phyloP scores from a whole-genome alignment of 2,888 invertebrate genomes.

The Leptinotarsa peninsularis region DNA sequence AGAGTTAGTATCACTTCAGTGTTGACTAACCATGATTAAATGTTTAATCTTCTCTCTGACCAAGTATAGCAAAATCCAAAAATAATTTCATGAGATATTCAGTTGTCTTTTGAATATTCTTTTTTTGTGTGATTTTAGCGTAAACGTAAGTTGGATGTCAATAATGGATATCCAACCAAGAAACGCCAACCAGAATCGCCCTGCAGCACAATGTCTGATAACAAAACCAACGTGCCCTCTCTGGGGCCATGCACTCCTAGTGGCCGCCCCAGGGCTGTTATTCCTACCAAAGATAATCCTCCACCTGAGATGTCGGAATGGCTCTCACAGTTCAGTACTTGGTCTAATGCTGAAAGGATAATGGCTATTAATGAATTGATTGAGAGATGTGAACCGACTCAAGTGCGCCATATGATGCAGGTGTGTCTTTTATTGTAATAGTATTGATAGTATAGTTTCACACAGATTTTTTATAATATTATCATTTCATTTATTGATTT shows the following conservation, averaged over 20 bases:
- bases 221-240: slow-evolving; percentile 28
- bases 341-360: slow-evolving; percentile 90
- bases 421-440: slow-evolving; percentile 25
- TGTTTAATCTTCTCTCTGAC: slow-evolving; percentile 67
- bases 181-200: slow-evolving; percentile 57
- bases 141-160: slow-evolving; percentile 67
- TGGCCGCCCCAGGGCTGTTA: slow-evolving; percentile 66
- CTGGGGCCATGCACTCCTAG: slow-evolving; percentile 40
- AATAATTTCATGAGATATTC: neutral
- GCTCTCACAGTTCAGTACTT: slow-evolving; percentile 81
- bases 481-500: too few relatives aligned
- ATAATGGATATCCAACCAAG: slow-evolving; percentile 69
- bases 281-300: slow-evolving; percentile 83
- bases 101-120: neutral
- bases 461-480: too few relatives aligned
- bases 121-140: slow-evolving; percentile 59
- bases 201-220: slow-evolving; percentile 30
- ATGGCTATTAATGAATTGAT: slow-evolving; percentile 92
- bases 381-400: slow-evolving; percentile 86
- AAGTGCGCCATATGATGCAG: slow-evolving; percentile 96
- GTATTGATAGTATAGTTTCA: too few relatives aligned
- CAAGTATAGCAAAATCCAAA: neutral
- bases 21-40: slow-evolving; percentile 55
- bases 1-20: slow-evolving; percentile 55
- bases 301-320: slow-evolving; percentile 82